Conservation (phyloP, 2,888 invertebrate species). For the Rhodophaea formosa region DNA sequence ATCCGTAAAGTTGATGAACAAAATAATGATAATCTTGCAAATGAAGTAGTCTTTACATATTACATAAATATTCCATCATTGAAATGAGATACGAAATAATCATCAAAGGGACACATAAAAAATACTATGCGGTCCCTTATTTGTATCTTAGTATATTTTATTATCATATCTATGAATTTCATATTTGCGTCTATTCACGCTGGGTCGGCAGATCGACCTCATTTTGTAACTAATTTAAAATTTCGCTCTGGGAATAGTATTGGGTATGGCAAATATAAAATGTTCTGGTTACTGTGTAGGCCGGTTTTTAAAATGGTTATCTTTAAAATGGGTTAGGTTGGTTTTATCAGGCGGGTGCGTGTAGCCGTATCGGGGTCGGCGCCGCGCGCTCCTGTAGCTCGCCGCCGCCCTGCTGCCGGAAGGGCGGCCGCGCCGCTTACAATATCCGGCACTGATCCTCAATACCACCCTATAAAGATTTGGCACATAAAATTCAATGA, state of each 20-base stretch:
- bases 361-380: slow-evolving; percentile 43
- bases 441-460: slow-evolving; percentile 57
- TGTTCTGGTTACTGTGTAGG: not conserved
- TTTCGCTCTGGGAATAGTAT: slow-evolving; percentile 19
- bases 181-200: not conserved
- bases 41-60: too few species aligned
- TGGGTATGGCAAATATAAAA: slow-evolving; percentile 17
- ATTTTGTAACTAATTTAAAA: slow-evolving; percentile 23
- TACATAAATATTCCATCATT: too few species aligned
- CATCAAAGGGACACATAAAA: not conserved
- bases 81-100: not conserved
- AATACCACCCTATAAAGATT: slow-evolving; percentile 53
- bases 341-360: slow-evolving; percentile 44
- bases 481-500: slow-evolving; percentile 57
- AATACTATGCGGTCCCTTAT: not conserved
- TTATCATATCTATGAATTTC: slow-evolving; percentile 35
- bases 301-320: slow-evolving; percentile 38
- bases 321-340: slow-evolving; percentile 44
- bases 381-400: slow-evolving; percentile 12
- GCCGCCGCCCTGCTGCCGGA: slow-evolving; percentile 28
- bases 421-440: slow-evolving; percentile 41
- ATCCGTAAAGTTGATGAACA: too few species aligned
- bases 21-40: too few species aligned
- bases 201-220: slow-evolving; percentile 4
- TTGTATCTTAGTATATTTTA: not conserved